Evolutionary conservation across 1,140 invertebrate species (phyloP).

Genomic region (Lutraria rhynchaena): DNA sequence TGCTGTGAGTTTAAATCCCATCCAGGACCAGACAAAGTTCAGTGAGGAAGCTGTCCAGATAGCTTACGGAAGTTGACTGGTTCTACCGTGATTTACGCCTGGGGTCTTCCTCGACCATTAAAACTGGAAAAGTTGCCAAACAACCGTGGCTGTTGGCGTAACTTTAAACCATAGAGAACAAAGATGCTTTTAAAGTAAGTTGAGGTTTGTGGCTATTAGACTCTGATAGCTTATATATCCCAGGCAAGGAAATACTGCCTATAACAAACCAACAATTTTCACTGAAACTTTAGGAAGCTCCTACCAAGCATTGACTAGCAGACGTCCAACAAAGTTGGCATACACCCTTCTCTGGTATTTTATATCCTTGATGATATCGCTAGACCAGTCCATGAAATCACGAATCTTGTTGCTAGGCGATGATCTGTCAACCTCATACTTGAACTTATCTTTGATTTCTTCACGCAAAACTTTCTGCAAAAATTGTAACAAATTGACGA

Average conservation of each 20-base stretch:
- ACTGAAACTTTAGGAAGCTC: slow-evolving; percentile 4
- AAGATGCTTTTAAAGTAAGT: neutral
- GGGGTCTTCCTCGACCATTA: too few relatives aligned
- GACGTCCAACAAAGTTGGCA: slow-evolving; percentile 65
- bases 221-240: neutral
- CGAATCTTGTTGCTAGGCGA: slow-evolving; percentile 78
- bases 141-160: too few relatives aligned
- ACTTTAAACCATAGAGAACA: too few relatives aligned
- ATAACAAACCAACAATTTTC: neutral
- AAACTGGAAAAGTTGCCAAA: too few relatives aligned
- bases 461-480: slow-evolving; percentile 76
- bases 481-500: neutral
- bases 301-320: slow-evolving; percentile 74
- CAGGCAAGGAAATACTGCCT: neutral
- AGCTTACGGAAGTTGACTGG: too few relatives aligned
- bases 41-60: too few relatives aligned
- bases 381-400: slow-evolving; percentile 80
- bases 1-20: too few relatives aligned
- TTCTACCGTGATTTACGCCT: too few relatives aligned
- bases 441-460: slow-evolving; percentile 80
- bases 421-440: slow-evolving; percentile 78
- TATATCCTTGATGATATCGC: slow-evolving; percentile 79
- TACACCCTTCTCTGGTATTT: slow-evolving; percentile 76
- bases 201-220: neutral
- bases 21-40: too few relatives aligned